Evolutionary conservation across 2,113 vertebrate species (phyloP), one percentile per base, ranked within the genome.

Genomic region (Ailurus styani): DNA sequence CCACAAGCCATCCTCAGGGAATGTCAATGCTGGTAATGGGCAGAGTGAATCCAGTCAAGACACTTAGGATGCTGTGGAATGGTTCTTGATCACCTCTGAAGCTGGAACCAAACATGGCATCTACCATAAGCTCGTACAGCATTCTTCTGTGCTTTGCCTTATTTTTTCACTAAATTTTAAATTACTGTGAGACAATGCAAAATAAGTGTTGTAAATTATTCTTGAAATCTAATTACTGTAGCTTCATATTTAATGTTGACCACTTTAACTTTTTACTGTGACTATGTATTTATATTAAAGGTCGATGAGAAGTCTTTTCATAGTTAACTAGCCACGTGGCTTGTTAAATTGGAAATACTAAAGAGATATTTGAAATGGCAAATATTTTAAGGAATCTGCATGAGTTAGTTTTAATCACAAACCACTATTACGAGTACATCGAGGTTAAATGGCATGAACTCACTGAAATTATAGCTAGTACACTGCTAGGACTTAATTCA

Each of bases 1-100:
- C 99, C 98, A 99, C 99, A 0, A 99, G 99, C 99, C 99, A 99
- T 15, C 99, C 99, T 99, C 99, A 99, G 31, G 99, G 99, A 98
- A 99, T 99, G 98, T 99, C 99, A 1, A 99, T 98, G 97, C 99
- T 99, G 82, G 99, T 99, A 0, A 99, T 97, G 95, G 99, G 99
- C 60, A 98, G 98, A 0, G 99, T 99, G 97, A 99, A 73, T 5
- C 97, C 98, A 95, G 98, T 98, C 8, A 99, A 89, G 1, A 98
- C 98, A 75, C 97, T 90, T 25, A 99, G 97, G 97, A 99, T 99
- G 90, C 98, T 98, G 12, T 97, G 98, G 0, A 99, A 99, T 4
- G 99, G 99, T 94, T 99, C 99, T 57, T 99, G 98, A 0, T 99
- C 98, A 0, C 99, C 99, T 90, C 99, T 98, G 98, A 99, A 99